Percentiles rank a stretch among this genome's conserved stretches.
These are phyloP conservation scores for Periphyllus acericola DNA, from an alignment of 2,888 invertebrate species.

Conservation along the genomic window DNA sequence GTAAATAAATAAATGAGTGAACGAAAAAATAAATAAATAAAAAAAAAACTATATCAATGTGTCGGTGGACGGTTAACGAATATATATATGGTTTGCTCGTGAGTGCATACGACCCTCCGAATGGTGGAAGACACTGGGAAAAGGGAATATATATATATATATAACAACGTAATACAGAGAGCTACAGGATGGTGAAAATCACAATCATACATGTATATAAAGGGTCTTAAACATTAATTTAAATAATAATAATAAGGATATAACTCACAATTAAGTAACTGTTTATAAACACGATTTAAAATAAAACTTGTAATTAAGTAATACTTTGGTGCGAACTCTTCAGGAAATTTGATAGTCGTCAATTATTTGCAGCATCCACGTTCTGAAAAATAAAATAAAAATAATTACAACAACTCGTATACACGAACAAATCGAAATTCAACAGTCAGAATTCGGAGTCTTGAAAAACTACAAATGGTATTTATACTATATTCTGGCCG, in stretches of 20 bases:
- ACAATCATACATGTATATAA: constrained; percentile 25
- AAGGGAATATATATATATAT: constrained; percentile 10
- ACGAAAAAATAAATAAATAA: constrained; percentile 30
- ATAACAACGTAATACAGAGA: constrained; percentile 38
- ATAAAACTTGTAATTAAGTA: constrained; percentile 50
- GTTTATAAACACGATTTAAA: constrained; percentile 32
- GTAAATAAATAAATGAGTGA: constrained; percentile 20
- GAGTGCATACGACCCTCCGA: constrained; percentile 11
- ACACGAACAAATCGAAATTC: no score
- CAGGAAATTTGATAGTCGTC: constrained; percentile 10
- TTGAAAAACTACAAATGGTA: no score
- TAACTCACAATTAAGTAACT: constrained; percentile 53
- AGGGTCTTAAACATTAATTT: constrained; percentile 6
- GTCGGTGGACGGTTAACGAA: constrained; percentile 53
- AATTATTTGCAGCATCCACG: constrained; percentile 34
- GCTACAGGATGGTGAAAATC: constrained; percentile 13
- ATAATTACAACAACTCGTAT: background rate
- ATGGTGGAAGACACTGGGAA: constrained; percentile 53
- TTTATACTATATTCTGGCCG: no score
- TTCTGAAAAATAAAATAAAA: constrained; percentile 35
- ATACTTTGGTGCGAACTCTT: constrained; percentile 54
- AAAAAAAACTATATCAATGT: background rate
- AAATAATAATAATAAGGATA: constrained; percentile 29
- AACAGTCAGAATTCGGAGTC: no score
- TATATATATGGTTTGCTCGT: constrained; percentile 1